phyloP scores from a whole-genome alignment of 2,113 vertebrate species.

The Platichthys stellatus region DNA sequence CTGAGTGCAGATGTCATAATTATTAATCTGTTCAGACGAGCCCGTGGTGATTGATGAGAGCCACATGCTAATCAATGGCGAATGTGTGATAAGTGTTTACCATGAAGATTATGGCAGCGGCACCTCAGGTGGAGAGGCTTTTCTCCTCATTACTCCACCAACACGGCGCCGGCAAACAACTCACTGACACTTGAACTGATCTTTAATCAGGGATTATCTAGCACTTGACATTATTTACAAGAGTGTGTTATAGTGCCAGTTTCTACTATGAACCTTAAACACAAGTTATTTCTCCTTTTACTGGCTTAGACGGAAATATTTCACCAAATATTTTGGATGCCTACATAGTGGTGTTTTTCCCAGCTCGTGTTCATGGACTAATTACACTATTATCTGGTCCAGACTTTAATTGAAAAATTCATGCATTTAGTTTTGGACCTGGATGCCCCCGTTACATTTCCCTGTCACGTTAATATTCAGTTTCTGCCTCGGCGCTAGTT shows the following conservation, averaged over 20 bases:
- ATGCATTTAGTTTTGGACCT: conserved; percentile 54
- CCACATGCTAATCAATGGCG: conserved; percentile 82
- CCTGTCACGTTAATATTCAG: conserved; percentile 38
- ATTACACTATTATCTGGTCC: conserved; percentile 38
- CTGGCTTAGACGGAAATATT: conserved; percentile 44
- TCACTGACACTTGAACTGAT: conserved; percentile 68
- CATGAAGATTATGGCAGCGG: conserved; percentile 76
- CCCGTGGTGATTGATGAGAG: conserved; percentile 83
- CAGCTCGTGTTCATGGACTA: conserved; percentile 48
- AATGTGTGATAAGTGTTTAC: conserved; percentile 83
- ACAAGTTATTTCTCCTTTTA: conserved; percentile 34
- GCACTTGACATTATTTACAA: conserved; percentile 75
- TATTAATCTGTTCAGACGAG: conserved; percentile 79
- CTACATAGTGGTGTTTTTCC: conserved; percentile 28
- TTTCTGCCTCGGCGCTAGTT: conserved; percentile 43
- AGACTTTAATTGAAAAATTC: conserved; percentile 63
- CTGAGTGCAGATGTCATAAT: conserved; percentile 82
- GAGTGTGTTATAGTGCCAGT: conserved; percentile 53
- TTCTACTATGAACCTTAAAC: conserved; percentile 33
- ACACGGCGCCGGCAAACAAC: conserved; percentile 69
- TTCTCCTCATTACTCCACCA: conserved; percentile 76
- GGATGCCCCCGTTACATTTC: conserved; percentile 50
- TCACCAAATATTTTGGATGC: conserved; percentile 51
- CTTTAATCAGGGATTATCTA: conserved; percentile 78
- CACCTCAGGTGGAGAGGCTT: conserved; percentile 78